Percentiles rank a stretch among this genome's conserved stretches.
phyloP scores from a whole-genome alignment of 2,113 vertebrate genomes.

The Hippopotamus amphibius region DNA sequence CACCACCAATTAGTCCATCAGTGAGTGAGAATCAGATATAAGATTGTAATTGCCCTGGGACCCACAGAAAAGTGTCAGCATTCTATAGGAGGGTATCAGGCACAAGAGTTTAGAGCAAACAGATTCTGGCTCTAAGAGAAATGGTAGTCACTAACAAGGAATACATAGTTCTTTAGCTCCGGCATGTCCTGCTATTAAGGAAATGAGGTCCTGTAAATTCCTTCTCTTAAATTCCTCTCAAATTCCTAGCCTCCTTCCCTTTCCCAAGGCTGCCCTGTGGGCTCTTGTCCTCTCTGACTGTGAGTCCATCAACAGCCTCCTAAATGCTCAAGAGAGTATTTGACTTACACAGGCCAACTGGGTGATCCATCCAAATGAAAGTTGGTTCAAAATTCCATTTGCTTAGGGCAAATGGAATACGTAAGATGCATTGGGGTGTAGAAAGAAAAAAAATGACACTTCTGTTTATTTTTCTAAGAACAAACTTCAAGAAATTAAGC shows the following conservation, averaged over 20 bases:
- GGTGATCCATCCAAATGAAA: background rate
- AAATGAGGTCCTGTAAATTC: background rate
- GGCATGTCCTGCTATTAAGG: background rate
- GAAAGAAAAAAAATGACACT: background rate
- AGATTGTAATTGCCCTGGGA: background rate
- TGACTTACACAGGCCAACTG: background rate
- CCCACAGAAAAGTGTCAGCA: background rate
- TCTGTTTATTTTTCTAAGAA: slow-evolving; percentile 31
- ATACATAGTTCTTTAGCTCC: background rate
- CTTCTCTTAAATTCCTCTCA: background rate
- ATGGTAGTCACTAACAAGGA: background rate
- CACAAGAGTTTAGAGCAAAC: background rate
- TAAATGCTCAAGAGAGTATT: background rate
- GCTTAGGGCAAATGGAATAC: background rate
- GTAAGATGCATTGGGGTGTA: background rate
- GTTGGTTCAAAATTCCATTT: background rate
- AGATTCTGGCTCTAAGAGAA: background rate
- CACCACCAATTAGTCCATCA: background rate
- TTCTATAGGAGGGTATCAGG: background rate
- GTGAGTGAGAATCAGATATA: background rate
- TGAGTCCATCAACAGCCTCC: background rate
- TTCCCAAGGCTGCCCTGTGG: background rate
- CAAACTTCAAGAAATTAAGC: slow-evolving; percentile 3
- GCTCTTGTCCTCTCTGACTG: background rate
- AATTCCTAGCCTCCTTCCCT: background rate